Evolutionary conservation across 2,888 invertebrate species (phyloP), one percentile per base, ranked within the genome.

Genomic region (Cetonia aurata): DNA sequence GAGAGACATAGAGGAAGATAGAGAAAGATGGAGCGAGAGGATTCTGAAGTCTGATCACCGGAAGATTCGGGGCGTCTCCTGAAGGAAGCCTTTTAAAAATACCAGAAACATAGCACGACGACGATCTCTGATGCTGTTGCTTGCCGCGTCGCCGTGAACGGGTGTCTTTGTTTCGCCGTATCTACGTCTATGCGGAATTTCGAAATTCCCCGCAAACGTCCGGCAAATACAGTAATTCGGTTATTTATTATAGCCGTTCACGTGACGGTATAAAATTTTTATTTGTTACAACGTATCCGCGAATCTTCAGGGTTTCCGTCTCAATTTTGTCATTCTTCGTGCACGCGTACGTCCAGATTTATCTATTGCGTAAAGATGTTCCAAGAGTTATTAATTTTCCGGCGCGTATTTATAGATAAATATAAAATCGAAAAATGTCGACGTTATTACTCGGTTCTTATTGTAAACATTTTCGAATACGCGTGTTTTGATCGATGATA

Each of bases 1-100:
- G 53, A 19, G 31, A 19, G 37, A 37, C n/a, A n/a, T n/a, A n/a
- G n/a, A n/a, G n/a, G n/a, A n/a, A n/a, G n/a, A n/a, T n/a, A n/a
- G 13, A 31, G 55, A 33, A 25, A 56, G 33, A 56, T 12, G 13
- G 4, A 13, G 10, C 15, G 13, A 37, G 10, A 12, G n/a, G 33
- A 15, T 56, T 56, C 33, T 33, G 55, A 56, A 56, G 37, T 56
- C 33, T 31, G 55, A 19, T 37, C 37, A 56, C 55, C 55, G 55
- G 55, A 56, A 56, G 55, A 56, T 56, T 56, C 37, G 25, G 37
- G 37, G 13, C 33, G 55, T 31, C 55, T 31, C 15, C n/a, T 37
- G 25, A 25, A 25, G 55, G 37, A 37, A 37, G 55, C 55, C 55
- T 52, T 52, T 52, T 19, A 19, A 17, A 52, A n/a, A 25, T 25